Percentiles rank a stretch among this genome's conserved stretches.
Conservation (phyloP, 1,140 invertebrate species). For the Drosophila gunungcola region DNA sequence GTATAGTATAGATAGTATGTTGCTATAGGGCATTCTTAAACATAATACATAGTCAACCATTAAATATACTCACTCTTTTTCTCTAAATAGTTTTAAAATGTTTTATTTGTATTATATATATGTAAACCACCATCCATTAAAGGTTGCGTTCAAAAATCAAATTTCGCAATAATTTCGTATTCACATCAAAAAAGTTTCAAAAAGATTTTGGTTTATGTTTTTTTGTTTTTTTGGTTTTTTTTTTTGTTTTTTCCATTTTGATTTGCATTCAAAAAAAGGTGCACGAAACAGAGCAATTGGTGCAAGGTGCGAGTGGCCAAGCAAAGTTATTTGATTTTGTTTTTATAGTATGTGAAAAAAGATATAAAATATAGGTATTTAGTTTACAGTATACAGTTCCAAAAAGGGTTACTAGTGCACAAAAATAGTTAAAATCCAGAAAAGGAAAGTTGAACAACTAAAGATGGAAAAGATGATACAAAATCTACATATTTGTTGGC, state of each 20-base stretch:
- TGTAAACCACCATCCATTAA: constrained; percentile 79
- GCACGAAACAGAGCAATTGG: constrained; percentile 82
- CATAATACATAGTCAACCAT: constrained; percentile 75
- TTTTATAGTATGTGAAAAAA: constrained; percentile 75
- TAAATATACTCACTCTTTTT: constrained; percentile 84
- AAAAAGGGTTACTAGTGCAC: constrained; percentile 60
- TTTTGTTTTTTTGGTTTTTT: constrained; percentile 58
- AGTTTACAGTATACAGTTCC: constrained; percentile 77
- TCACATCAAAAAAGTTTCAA: constrained; percentile 81
- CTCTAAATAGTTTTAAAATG: constrained; percentile 81
- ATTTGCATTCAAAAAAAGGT: constrained; percentile 82
- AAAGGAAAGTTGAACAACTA: constrained; percentile 13
- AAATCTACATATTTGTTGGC: constrained; percentile 83
- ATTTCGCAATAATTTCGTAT: constrained; percentile 81
- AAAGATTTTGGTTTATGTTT: constrained; percentile 65
- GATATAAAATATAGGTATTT: constrained; percentile 80
- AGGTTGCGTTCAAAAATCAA: constrained; percentile 84
- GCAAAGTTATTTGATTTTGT: constrained; percentile 73
- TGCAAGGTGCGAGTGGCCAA: constrained; percentile 83
- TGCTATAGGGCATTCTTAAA: constrained; percentile 77
- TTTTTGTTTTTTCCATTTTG: constrained; percentile 73
- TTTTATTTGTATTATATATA: constrained; percentile 67
- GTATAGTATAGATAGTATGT: constrained; percentile 46
- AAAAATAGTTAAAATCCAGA: constrained; percentile 44
- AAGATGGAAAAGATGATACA: constrained; percentile 55